Conservation (phyloP, 2,113 vertebrate species). For the Corynorhinus townsendii region DNA sequence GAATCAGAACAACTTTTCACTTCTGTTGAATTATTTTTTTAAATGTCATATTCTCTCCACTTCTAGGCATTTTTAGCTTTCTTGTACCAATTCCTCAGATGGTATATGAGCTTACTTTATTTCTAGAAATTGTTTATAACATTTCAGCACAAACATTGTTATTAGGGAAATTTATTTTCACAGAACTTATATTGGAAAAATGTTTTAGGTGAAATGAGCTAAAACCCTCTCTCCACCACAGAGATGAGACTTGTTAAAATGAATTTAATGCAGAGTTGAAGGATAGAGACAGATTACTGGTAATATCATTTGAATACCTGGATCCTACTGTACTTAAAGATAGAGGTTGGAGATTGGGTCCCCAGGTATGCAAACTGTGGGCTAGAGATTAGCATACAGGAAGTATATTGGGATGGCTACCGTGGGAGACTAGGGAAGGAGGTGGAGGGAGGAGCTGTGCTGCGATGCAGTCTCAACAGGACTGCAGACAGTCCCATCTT, state of each 20-base stretch:
- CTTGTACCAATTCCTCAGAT: background rate
- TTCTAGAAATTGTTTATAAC: background rate
- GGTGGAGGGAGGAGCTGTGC: background rate
- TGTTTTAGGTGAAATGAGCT: background rate
- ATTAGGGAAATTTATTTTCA: slow-evolving; percentile 29
- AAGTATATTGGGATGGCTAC: background rate
- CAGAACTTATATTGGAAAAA: background rate
- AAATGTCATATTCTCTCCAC: background rate
- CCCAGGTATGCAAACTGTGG: background rate
- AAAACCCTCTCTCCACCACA: background rate
- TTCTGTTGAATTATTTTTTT: background rate
- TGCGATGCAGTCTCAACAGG: background rate
- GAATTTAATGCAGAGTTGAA: background rate
- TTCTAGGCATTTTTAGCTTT: background rate
- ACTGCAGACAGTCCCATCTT: background rate
- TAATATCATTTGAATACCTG: background rate
- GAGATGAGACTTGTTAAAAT: background rate
- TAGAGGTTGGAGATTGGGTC: background rate
- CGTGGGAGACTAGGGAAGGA: background rate
- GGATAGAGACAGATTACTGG: background rate
- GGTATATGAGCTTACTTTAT: background rate
- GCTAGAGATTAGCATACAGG: background rate
- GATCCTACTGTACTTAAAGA: background rate
- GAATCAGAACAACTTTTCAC: background rate
- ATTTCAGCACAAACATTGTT: background rate